phyloP scores from a whole-genome alignment of 2,888 invertebrate species.

The Fragum fragum region DNA sequence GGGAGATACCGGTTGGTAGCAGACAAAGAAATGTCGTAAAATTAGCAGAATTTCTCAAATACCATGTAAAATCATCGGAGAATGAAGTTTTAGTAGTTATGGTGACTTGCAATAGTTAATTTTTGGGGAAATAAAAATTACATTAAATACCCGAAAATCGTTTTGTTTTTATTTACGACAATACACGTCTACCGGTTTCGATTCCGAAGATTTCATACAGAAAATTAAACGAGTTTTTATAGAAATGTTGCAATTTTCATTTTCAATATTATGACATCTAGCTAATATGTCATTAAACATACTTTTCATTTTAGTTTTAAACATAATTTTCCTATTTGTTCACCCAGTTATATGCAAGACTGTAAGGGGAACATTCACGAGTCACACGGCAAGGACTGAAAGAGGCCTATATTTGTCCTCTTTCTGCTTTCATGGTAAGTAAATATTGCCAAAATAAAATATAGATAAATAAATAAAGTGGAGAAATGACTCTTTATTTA shows the following conservation, averaged over 20 bases:
- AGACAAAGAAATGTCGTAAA: too few species aligned
- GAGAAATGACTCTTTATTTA: too few species aligned
- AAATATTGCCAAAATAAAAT: too few species aligned
- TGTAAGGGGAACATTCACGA: conserved; percentile 74
- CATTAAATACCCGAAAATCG: neutral
- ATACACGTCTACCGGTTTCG: conserved; percentile 29
- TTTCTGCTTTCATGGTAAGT: conserved; percentile 83
- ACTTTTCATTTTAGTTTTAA: neutral
- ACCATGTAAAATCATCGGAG: too few species aligned
- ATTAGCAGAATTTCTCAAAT: too few species aligned
- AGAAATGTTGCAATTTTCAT: neutral
- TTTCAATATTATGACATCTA: neutral
- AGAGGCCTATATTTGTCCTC: conserved; percentile 82
- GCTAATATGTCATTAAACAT: neutral
- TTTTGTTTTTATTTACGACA: conserved; percentile 25
- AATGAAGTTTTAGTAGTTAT: too few species aligned
- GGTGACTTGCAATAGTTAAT: too few species aligned
- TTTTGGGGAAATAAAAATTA: too few species aligned
- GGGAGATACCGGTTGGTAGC: too few species aligned
- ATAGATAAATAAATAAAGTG: too few species aligned
- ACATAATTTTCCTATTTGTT: neutral
- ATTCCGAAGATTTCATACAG: neutral
- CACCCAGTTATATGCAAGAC: conserved; percentile 67
- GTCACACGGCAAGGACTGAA: conserved; percentile 67
- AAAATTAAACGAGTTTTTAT: neutral